Base-by-base conservation (phyloP, 1,140 invertebrate species). In the Brachionus manjavacas region DNA sequence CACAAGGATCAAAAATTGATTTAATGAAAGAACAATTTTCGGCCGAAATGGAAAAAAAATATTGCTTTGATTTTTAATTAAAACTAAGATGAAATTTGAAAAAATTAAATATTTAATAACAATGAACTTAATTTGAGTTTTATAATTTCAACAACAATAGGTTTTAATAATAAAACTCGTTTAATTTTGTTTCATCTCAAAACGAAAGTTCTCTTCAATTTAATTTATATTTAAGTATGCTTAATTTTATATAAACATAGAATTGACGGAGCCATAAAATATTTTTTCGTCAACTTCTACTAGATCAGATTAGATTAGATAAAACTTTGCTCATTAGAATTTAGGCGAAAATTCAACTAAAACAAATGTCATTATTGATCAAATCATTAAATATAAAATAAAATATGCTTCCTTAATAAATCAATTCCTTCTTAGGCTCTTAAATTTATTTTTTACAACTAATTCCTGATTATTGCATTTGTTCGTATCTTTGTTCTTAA, bases 71-170 rank as follows among this genome's bases (percentile, higher is more conserved):
- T 68, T 68, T 66, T 31, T 68, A 68, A 68, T 68, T 68, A 31
- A 68, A 14, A 14, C 25, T n/a, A 31, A 28, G 31, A 68, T 16
- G 28, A 68, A 68, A 23, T 68, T 68, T 41, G 52, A 60, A 60
- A 60, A 70, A 72, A 39, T 72, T 72, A 72, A 72, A 72, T 72
- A 72, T 72, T 72, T 72, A 72, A 72, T 72, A 72, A 72, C 28
- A 72, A 41, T 39, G 39, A 72, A 72, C 28, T 72, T 72, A 72
- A 72, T 72, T 72, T 72, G 68, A 72, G 16, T 72, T 72, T 72
- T 72, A 72, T 72, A 72, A 72, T 72, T 72, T 72, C 68, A 72
- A 72, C 68, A 72, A 72, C 66, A 68, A 68, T 39, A 35, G 31
- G 25, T 31, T 31, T 68, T 68, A 31, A 31, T 68, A 68, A 28